Base-by-base conservation (phyloP, 2,888 invertebrate species). In the Catocala nupta region DNA sequence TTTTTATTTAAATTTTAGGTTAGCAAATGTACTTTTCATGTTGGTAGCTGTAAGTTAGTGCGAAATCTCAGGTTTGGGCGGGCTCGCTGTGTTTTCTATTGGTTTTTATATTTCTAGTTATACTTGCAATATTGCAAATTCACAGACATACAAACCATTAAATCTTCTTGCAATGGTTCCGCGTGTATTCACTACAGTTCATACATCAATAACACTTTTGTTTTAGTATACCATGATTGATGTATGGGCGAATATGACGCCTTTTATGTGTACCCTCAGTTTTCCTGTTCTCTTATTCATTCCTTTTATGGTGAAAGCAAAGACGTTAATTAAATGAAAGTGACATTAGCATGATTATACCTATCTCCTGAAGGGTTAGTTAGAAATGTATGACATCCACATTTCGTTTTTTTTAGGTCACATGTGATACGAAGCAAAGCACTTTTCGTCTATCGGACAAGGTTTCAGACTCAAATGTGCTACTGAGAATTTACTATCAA, bases 91-190 rank as follows among this genome's bases (percentile, higher is more conserved):
- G 9, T 9, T 9, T 39, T 9, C 6, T 39, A 39, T 49, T 9
- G 5, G 34, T 49, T 3, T 10, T 48, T 48, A 10, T 48, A 45
- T 47, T 47, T 16, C 16, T 47, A 16, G 16, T 0, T 16, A 25
- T 6, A n/a, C 36, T 8, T 6, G 25, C 25, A 49, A 49, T 11
- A 36, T 3, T 12, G 9, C 8, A 36, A 51, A 33, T 39, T 36
- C 36, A 8, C 9, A 51, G 34, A 65, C 56, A 65, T 68, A 75
- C 69, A 68, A 9, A 51, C 39, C 62, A 68, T 64, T 78, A 80
- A 75, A 77, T 77, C 77, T 77, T 71, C 61, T 64, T 7, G 16
- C 49, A 63, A 63, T 63, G 60, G 56, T 75, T 77, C 71, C 73
- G 73, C 71, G 57, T 67, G 50, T 56, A 9, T 9, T 61, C 36